Evolutionary conservation across 2,888 invertebrate genomes (phyloP).

Genomic region (Oscheius onirici): DNA sequence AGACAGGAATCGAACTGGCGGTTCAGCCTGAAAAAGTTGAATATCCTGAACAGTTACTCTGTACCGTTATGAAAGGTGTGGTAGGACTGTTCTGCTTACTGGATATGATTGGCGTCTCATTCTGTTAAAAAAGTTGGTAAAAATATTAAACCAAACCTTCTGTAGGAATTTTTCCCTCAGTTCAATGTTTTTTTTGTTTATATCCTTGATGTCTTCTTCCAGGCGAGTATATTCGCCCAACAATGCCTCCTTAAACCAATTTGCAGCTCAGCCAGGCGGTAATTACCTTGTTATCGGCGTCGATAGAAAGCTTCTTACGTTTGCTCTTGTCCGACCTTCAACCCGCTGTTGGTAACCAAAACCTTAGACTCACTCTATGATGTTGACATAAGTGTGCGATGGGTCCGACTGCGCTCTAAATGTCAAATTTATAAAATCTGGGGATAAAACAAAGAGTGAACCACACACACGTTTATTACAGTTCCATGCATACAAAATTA

Average conservation of each 20-base stretch:
- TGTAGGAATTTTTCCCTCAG: slow-evolving; percentile 20
- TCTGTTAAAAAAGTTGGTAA: background rate
- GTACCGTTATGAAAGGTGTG: background rate
- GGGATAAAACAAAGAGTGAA: too few species aligned
- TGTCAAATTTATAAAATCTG: too few species aligned
- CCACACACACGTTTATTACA: too few species aligned
- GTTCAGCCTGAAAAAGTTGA: background rate
- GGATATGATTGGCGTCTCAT: background rate
- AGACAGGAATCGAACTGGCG: background rate
- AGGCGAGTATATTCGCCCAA: slow-evolving; percentile 23
- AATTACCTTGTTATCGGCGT: slow-evolving; percentile 2
- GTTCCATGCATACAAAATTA: too few species aligned
- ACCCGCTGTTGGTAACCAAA: slow-evolving; percentile 12
- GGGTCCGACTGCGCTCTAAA: slow-evolving; percentile 21
- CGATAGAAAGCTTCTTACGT: background rate
- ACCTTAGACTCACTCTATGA: slow-evolving; percentile 27
- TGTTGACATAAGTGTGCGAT: slow-evolving; percentile 29
- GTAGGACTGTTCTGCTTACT: background rate
- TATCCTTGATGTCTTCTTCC: slow-evolving; percentile 24
- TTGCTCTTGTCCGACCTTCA: slow-evolving; percentile 15
- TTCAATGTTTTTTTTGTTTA: slow-evolving; percentile 26
- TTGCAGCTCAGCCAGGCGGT: background rate
- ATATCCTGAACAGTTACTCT: background rate
- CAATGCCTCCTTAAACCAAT: background rate
- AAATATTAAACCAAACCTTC: background rate